These are phyloP conservation scores for Hippocampus abdominalis DNA, from an alignment of 2,113 vertebrate genomes.

Conservation along the genomic window DNA sequence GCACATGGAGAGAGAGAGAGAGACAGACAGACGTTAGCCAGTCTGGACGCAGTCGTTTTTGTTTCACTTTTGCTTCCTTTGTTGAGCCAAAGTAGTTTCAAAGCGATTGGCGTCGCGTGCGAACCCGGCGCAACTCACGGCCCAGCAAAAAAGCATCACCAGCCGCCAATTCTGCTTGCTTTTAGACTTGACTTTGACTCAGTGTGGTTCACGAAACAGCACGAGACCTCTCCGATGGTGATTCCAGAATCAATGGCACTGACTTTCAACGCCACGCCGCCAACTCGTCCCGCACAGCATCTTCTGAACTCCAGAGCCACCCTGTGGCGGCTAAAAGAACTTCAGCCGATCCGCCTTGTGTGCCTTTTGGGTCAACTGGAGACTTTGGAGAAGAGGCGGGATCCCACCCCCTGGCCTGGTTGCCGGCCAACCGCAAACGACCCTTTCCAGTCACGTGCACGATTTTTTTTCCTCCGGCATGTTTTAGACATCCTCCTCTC, in stretches of 20 bases:
- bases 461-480: too few species aligned
- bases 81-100: too few species aligned
- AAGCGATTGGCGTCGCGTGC: too few species aligned
- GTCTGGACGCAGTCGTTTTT: too few species aligned
- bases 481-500: conserved; percentile 22
- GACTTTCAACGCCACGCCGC: background rate
- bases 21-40: background rate
- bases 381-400: background rate
- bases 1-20: conserved; percentile 19
- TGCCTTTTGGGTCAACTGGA: background rate
- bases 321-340: conserved; percentile 65
- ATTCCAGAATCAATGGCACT: conserved; percentile 6
- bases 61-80: too few species aligned
- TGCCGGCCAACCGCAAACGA: background rate
- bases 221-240: conserved; percentile 11
- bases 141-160: too few species aligned
- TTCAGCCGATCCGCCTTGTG: background rate
- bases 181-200: conserved; percentile 11
- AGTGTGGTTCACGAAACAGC: conserved; percentile 21
- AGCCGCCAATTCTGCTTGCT: too few species aligned
- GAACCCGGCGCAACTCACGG: too few species aligned
- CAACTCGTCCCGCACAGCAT: conserved; percentile 27
- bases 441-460: background rate
- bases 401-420: background rate
- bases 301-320: conserved; percentile 75